Conservation (phyloP, 2,888 invertebrate genomes). For the Bellardia bayeri region DNA sequence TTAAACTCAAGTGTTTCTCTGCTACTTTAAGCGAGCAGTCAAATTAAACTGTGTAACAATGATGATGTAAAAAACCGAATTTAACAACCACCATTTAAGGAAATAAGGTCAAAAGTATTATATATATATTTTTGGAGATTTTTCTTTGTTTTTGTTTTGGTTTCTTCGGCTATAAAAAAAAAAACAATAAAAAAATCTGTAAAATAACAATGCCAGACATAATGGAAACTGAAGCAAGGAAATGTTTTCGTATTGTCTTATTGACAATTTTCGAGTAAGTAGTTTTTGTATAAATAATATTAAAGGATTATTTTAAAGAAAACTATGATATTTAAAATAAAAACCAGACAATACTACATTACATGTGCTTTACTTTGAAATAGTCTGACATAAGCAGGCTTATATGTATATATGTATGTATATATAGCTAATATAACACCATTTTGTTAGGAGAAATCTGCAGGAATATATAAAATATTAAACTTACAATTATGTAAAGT, state of each 20-base stretch:
- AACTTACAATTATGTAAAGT: no score
- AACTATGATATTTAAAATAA: no score
- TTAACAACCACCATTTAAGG: conserved; percentile 25
- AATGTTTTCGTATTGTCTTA: conserved; percentile 16
- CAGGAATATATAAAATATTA: no score
- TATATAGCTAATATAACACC: no score
- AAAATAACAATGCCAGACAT: conserved; percentile 15
- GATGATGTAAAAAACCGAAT: conserved; percentile 16
- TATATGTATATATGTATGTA: no score
- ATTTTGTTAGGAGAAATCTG: no score
- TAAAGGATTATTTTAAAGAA: neutral
- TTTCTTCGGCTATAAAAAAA: neutral
- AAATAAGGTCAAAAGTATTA: conserved; percentile 41
- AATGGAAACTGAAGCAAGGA: conserved; percentile 13
- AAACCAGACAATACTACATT: no score
- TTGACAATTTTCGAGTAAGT: neutral
- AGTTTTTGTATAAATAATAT: neutral
- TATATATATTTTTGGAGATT: neutral
- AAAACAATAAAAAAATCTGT: neutral
- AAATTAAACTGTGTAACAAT: conserved; percentile 41
- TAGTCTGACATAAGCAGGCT: no score
- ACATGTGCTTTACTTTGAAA: no score
- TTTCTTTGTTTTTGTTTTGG: neutral
- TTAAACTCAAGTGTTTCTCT: conserved; percentile 4
- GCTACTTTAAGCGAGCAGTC: conserved; percentile 18